Conservation (phyloP, 2,888 invertebrate genomes). For the Macaria liturata region DNA sequence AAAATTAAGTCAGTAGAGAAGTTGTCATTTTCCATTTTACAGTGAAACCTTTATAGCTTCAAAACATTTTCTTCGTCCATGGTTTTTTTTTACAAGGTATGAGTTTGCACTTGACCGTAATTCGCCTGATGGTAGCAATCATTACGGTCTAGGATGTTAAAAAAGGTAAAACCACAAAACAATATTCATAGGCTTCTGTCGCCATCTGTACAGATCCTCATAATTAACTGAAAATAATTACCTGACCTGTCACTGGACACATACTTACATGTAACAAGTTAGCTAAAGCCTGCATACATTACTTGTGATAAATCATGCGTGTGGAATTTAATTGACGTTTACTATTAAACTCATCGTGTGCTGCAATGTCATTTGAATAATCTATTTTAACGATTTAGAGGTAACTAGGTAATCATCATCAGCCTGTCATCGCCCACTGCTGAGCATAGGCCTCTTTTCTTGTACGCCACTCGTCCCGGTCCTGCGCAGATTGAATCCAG, state of each 20-base stretch:
- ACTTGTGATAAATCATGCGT: constrained; percentile 24
- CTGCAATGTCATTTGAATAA: constrained; percentile 8
- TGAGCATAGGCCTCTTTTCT: background rate
- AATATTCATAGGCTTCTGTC: constrained; percentile 5
- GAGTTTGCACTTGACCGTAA: too few species aligned
- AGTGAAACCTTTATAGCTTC: too few species aligned
- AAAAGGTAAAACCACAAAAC: too few species aligned
- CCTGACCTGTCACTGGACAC: constrained; percentile 28
- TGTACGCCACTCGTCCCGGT: too few species aligned
- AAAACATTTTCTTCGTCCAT: too few species aligned
- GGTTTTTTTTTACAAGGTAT: too few species aligned
- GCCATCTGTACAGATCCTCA: constrained; percentile 16
- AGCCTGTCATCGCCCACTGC: background rate
- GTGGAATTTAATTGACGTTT: constrained; percentile 30
- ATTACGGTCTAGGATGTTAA: too few species aligned
- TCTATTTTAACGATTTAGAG: constrained; percentile 10
- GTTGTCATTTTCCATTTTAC: too few species aligned
- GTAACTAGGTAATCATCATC: too few species aligned
- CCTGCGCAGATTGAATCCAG: too few species aligned
- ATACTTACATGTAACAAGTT: constrained; percentile 18
- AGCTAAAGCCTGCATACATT: constrained; percentile 17
- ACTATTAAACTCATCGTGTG: constrained; percentile 13
- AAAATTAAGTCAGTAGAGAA: too few species aligned
- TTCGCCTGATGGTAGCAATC: too few species aligned
- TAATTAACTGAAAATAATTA: constrained; percentile 31